These are phyloP conservation scores for Cyclina sinensis DNA, from an alignment of 1,140 invertebrate species.

Conservation along the genomic window DNA sequence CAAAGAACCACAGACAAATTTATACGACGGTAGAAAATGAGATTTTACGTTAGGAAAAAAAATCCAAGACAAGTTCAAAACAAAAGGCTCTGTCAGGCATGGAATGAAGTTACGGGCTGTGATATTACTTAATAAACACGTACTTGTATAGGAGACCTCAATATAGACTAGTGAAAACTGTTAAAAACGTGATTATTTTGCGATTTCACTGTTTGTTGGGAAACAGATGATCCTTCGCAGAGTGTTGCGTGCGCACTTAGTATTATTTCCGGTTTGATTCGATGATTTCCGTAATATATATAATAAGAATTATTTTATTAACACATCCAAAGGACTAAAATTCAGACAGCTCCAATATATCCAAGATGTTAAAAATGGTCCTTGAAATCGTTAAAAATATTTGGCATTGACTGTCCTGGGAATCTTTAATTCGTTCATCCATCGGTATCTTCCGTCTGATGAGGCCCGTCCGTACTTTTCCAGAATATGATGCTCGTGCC, in stretches of 20 bases:
- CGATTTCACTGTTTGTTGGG: constrained; percentile 35
- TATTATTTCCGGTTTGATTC: constrained; percentile 23
- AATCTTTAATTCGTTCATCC: too few species aligned
- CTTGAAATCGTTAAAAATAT: too few species aligned
- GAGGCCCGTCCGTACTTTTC: too few species aligned
- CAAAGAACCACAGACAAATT: neutral
- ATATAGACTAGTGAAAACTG: neutral
- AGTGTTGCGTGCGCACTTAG: constrained; percentile 11
- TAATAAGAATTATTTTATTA: too few species aligned
- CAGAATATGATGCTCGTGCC: too few species aligned
- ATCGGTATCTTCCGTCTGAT: too few species aligned
- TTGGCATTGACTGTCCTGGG: too few species aligned
- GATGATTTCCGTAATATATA: neutral
- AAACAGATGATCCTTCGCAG: constrained; percentile 44
- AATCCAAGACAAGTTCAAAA: neutral
- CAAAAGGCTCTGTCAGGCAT: too few species aligned
- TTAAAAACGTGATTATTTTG: neutral
- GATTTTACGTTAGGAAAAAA: neutral
- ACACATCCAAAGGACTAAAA: neutral
- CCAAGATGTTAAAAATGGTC: neutral
- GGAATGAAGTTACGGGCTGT: too few species aligned
- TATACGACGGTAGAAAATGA: neutral
- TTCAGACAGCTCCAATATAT: neutral
- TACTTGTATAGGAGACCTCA: constrained; percentile 4
- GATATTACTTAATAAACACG: too few species aligned